These are phyloP conservation scores for Dryomyza anilis DNA, from an alignment of 2,888 invertebrate genomes.

Conservation along the genomic window DNA sequence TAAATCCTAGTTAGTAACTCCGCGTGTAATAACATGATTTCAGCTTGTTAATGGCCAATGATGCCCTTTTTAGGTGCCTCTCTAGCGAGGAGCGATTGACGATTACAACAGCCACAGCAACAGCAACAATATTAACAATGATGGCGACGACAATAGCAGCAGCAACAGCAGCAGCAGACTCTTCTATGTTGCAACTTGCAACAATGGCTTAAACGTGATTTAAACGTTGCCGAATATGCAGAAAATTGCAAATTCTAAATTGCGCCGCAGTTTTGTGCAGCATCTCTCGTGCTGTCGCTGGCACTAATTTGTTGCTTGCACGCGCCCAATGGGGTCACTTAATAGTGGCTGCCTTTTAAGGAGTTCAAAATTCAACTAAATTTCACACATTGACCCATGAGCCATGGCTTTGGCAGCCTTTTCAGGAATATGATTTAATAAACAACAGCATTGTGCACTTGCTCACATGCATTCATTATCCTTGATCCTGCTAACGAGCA, in stretches of 20 bases:
- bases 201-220: conserved; percentile 9
- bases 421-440: too few species aligned
- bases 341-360: too few species aligned
- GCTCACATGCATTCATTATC: not conserved
- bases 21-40: conserved; percentile 30
- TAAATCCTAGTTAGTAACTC: conserved; percentile 32
- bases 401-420: too few species aligned
- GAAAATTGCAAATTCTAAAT: conserved; percentile 19
- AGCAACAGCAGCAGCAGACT: not conserved
- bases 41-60: conserved; percentile 22
- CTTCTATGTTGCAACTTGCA: not conserved
- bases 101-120: not conserved
- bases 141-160: not conserved
- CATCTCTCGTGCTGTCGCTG: not conserved
- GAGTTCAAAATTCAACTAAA: too few species aligned
- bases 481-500: conserved; percentile 5
- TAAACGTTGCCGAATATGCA: conserved; percentile 22
- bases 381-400: too few species aligned
- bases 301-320: conserved; percentile 23
- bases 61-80: conserved; percentile 25
- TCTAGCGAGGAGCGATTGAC: not conserved
- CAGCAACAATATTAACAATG: not conserved
- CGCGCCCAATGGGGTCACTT: not conserved
- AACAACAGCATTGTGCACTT: too few species aligned
- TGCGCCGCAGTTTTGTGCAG: too few species aligned